These are phyloP conservation scores for Megaleporinus macrocephalus DNA, from an alignment of 2,113 vertebrate species.

Conservation along the genomic window DNA sequence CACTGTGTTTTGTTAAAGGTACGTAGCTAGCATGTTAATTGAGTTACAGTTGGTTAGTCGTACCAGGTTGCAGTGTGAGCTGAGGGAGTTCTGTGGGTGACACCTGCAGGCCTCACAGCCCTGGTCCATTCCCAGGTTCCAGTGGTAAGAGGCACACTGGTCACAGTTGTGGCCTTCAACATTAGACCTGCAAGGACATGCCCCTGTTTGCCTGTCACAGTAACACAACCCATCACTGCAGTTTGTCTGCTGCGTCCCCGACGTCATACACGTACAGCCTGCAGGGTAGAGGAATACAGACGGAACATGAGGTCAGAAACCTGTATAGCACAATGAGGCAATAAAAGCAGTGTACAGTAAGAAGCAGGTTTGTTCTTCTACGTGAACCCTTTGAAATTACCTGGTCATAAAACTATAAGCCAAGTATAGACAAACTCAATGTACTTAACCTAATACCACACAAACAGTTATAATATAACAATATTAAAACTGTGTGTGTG, in stretches of 20 bases:
- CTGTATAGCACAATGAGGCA: too few species aligned
- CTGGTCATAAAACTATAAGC: too few species aligned
- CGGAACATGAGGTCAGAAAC: neutral
- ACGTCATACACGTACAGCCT: slow-evolving; percentile 83
- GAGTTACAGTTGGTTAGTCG: slow-evolving; percentile 37
- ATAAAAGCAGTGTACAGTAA: neutral
- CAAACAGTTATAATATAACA: too few species aligned
- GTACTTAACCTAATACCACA: too few species aligned
- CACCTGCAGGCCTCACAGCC: slow-evolving; percentile 84
- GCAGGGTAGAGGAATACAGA: neutral
- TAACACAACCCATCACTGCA: slow-evolving; percentile 72
- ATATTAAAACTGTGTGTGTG: too few species aligned
- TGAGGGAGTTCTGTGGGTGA: slow-evolving; percentile 64
- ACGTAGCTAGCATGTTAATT: too few species aligned
- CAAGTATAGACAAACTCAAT: too few species aligned
- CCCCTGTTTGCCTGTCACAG: slow-evolving; percentile 75
- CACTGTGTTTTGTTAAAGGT: too few species aligned
- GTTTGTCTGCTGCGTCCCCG: slow-evolving; percentile 72
- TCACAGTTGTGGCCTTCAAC: slow-evolving; percentile 81
- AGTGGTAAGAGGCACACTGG: slow-evolving; percentile 79
- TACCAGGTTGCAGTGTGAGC: slow-evolving; percentile 80
- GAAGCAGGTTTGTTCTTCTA: neutral
- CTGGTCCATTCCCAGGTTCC: slow-evolving; percentile 76
- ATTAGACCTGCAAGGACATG: slow-evolving; percentile 79
- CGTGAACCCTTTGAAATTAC: too few species aligned